Base-by-base conservation (phyloP, 2,888 invertebrate genomes). In the Cistogaster globosa region DNA sequence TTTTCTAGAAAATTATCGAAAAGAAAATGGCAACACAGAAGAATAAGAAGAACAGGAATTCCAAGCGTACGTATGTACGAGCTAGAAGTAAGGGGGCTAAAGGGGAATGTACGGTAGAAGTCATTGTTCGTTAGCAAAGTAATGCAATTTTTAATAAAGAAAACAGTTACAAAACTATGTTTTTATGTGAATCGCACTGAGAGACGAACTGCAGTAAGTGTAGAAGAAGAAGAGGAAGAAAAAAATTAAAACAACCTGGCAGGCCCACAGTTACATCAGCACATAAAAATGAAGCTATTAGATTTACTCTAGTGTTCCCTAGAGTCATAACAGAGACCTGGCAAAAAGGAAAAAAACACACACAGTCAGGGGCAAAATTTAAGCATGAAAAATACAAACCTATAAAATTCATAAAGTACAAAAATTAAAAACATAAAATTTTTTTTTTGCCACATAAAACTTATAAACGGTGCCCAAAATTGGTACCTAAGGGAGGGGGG, bases 121-220 rank as follows among this genome's bases (percentile, higher is more conserved):
- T 63, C 55, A 55, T 7, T 36, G 42, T 38, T 74, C 62, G 62
- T 62, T 58, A 51, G 48, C 48, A 77, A 58, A 51, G 65, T 32
- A 67, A 48, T 72, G 60, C 9, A 62, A 62, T 65, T 76, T 67
- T 58, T 22, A 38, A 77, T 77, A 68, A 69, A 69, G 57, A 69
- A 68, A 78, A 78, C 77, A 78, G 85, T 85, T 85, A 85, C 78
- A 82, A 85, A 85, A 85, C 85, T 85, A 82, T 85, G 85, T 75
- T 85, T 82, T 68, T 85, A 82, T 81, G 81, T 74, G 84, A 84
- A 77, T 60, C 53, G 57, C 12, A 72, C 18, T 36, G 18, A 5
- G 55, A 8, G 55, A 7, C 14, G 20, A 48, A 36, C 20, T 77
- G 14, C 8, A 42, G 51, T 77, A 18, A 16, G 32, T 68, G 58